A percentile compares a stretch with the other conserved stretches of the same genome.
phyloP scores from a whole-genome alignment of 1,140 invertebrate genomes.

The Lucilia sericata region DNA sequence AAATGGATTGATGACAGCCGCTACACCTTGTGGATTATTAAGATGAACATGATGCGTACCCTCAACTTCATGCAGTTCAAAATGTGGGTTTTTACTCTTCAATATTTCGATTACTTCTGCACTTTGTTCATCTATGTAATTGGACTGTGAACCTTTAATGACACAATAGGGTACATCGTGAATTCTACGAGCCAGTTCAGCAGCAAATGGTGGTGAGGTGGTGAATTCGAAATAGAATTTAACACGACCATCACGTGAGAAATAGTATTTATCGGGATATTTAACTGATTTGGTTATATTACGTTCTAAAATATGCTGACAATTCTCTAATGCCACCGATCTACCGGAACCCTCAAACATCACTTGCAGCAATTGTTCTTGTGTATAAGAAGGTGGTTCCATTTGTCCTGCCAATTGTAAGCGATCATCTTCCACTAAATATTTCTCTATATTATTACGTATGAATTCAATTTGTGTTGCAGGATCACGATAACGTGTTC shows the following conservation, averaged over 20 bases:
- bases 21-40: slow-evolving; percentile 73
- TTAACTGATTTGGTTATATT: slow-evolving; percentile 70
- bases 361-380: slow-evolving; percentile 71
- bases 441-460: slow-evolving; percentile 61
- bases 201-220: slow-evolving; percentile 56
- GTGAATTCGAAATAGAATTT: slow-evolving; percentile 66
- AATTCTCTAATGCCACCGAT: slow-evolving; percentile 71
- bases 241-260: slow-evolving; percentile 72
- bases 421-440: slow-evolving; percentile 62
- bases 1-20: slow-evolving; percentile 72
- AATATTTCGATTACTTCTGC: slow-evolving; percentile 71
- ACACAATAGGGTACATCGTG: slow-evolving; percentile 62
- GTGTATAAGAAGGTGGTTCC: slow-evolving; percentile 73
- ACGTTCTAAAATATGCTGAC: slow-evolving; percentile 71
- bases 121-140: slow-evolving; percentile 57
- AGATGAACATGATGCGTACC: slow-evolving; percentile 81
- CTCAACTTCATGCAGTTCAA: slow-evolving; percentile 74
- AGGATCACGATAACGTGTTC: slow-evolving; percentile 68
- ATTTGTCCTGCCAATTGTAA: slow-evolving; percentile 57
- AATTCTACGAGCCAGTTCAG: slow-evolving; percentile 59
- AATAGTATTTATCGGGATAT: slow-evolving; percentile 73
- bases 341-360: slow-evolving; percentile 69
- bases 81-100: slow-evolving; percentile 70
- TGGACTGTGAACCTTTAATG: slow-evolving; percentile 61
- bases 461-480: slow-evolving; percentile 57